These are phyloP conservation scores for Mercenaria mercenaria DNA, from an alignment of 1,140 invertebrate species.

Conservation along the genomic window DNA sequence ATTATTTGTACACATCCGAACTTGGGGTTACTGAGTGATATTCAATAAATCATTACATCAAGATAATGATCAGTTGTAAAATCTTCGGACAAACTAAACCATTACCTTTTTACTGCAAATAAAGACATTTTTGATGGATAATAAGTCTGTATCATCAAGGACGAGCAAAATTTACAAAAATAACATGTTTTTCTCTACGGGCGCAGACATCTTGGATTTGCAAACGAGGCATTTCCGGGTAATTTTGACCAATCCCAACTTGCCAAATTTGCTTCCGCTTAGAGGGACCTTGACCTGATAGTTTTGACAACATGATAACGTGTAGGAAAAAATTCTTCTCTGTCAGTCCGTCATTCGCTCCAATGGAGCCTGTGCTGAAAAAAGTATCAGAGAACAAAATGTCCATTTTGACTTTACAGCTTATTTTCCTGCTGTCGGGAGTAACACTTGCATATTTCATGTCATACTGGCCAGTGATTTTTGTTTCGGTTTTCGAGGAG, in stretches of 20 bases:
- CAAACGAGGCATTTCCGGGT: constrained; percentile 44
- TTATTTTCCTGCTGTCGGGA: constrained; percentile 71
- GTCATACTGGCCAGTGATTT: constrained; percentile 60
- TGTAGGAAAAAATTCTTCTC: background rate
- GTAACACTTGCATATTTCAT: constrained; percentile 72
- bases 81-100: no score
- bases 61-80: no score
- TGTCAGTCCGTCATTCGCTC: constrained; percentile 5
- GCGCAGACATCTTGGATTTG: constrained; percentile 68
- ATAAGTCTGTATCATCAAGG: no score
- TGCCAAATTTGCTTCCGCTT: constrained; percentile 70
- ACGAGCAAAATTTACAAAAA: no score
- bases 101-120: constrained; percentile 72
- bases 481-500: constrained; percentile 64
- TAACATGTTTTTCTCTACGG: constrained; percentile 50
- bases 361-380: background rate
- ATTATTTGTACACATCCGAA: no score
- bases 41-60: no score
- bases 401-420: constrained; percentile 60
- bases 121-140: constrained; percentile 69
- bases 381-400: constrained; percentile 49
- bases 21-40: no score
- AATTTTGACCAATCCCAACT: constrained; percentile 67
- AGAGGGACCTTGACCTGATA: constrained; percentile 49
- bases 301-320: constrained; percentile 50